phyloP scores from a whole-genome alignment of 1,140 invertebrate genomes.

The Bombus superbus region DNA sequence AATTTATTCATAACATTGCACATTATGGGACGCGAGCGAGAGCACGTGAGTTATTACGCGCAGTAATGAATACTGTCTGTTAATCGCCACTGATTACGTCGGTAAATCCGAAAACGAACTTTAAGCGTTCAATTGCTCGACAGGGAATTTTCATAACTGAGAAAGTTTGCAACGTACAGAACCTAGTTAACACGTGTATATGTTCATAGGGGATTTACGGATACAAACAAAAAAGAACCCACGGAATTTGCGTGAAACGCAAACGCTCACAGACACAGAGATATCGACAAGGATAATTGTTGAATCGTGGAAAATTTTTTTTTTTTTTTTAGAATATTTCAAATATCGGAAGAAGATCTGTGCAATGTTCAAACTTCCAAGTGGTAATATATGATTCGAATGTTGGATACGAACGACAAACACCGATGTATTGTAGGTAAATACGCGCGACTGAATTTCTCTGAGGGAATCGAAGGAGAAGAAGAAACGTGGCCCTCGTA shows the following conservation, averaged over 20 bases:
- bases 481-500: conserved; percentile 25
- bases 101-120: neutral
- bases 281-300: too few relatives aligned
- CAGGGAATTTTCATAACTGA: neutral
- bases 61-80: conserved; percentile 2
- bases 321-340: neutral
- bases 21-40: neutral
- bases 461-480: conserved; percentile 29
- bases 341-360: neutral
- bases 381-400: neutral
- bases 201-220: too few relatives aligned
- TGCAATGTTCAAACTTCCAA: neutral
- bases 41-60: neutral
- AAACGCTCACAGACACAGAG: too few relatives aligned
- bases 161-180: neutral
- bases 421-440: too few relatives aligned
- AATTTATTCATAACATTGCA: conserved; percentile 22
- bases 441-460: neutral
- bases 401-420: too few relatives aligned
- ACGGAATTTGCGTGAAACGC: too few relatives aligned
- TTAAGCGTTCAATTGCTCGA: neutral
- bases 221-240: too few relatives aligned
- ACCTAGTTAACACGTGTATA: too few relatives aligned
- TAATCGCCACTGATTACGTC: conserved; percentile 9
- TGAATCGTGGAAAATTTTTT: neutral